These are phyloP conservation scores for Habropoda laboriosa DNA, from an alignment of 1,140 invertebrate genomes.

Conservation along the genomic window DNA sequence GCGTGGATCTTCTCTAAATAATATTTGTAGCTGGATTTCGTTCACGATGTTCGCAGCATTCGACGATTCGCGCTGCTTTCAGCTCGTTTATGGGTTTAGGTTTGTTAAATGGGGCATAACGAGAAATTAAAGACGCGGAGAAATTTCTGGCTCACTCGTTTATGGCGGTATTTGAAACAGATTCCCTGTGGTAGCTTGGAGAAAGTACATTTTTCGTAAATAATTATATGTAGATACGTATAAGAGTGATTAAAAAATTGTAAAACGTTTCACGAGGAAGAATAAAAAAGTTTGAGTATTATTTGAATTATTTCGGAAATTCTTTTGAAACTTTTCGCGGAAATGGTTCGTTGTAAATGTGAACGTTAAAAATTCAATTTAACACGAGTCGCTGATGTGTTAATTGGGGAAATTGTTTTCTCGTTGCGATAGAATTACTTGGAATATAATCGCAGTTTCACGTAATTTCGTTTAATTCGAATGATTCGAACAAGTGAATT, in stretches of 20 bases:
- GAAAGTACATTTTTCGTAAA: no score
- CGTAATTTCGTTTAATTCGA: not conserved
- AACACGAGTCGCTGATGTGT: no score
- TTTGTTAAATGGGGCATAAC: constrained; percentile 1
- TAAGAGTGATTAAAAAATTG: no score
- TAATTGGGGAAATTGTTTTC: not conserved
- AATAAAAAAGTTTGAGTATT: not conserved
- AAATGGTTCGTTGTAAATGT: no score
- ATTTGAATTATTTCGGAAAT: not conserved
- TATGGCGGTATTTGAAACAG: no score
- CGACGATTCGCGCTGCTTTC: constrained; percentile 21
- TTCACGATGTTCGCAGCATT: constrained; percentile 1
- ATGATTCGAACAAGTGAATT: not conserved
- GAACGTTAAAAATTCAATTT: no score
- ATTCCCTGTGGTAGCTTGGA: no score
- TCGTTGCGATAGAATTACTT: no score
- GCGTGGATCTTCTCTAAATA: constrained; percentile 48
- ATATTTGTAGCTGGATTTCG: constrained; percentile 55
- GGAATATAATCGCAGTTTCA: no score
- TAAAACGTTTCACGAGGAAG: no score
- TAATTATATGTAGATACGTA: no score
- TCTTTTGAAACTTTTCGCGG: not conserved
- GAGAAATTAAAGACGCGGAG: not conserved
- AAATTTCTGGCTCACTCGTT: no score
- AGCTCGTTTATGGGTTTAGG: constrained; percentile 31